Evolutionary conservation across 2,113 vertebrate species (phyloP), one percentile per base, ranked within the genome.

Genomic region (Indri indri): DNA sequence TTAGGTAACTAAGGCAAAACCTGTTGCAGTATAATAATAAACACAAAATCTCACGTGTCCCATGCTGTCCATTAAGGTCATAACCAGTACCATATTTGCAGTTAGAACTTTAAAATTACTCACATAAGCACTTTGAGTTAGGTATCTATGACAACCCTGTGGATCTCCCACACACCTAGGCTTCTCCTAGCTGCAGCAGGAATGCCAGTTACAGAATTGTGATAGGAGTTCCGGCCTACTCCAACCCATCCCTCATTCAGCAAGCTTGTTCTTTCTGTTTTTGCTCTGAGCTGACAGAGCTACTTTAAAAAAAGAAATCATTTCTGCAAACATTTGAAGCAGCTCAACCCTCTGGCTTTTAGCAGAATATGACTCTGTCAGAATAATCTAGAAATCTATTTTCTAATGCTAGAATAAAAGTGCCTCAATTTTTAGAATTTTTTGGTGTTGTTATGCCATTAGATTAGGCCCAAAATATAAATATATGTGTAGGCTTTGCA

Each of bases 241-340:
- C 63, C 79, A 90, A 76, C 73, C 70, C 65, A 70, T 52, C 77
- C 96, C 96, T 80, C 86, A 20, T 80, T 96, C 97, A 97, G 96
- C 94, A 76, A 96, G 34, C 94, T 94, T 92, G 84, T 57, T 91
- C 63, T 83, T 95, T 77, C 87, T 97, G 91, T 76, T 90, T 76
- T 77, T 94, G 92, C 76, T 92, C 94, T 23, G 37, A 85, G 97
- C 95, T 98, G 95, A 97, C 96, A 90, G 91, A 77, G 95, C 96
- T 96, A 92, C 95, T 97, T 98, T 95, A n/a, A 96, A 97, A 97
- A 97, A 96, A 97, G 92, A 97, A 98, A 80, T 95, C 65, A 68
- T 94, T 96, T 97, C 92, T 97, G 95, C 88, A 95, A 79, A 97
- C 76, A 90, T 97, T 95, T 88, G 90, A 97, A 88, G 80, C 73